Evolutionary conservation across 1,140 invertebrate genomes (phyloP), one percentile per base, ranked within the genome.

Genomic region (Sinella curviseta): DNA sequence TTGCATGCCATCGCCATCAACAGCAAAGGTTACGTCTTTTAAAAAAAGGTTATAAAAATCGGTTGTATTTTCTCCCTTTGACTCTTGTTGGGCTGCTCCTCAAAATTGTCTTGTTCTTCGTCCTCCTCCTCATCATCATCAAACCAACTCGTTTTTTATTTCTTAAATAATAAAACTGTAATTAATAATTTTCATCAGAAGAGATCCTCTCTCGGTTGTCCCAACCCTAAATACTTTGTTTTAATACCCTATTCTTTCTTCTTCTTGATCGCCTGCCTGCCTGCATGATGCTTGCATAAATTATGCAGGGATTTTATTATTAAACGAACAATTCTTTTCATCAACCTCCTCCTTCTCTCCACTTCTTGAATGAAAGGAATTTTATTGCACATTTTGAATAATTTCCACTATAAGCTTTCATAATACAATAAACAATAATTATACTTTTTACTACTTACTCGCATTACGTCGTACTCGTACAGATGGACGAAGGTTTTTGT

Each of bases 171-270:
- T 70, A 70, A 70, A 33, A 70, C 24, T 70, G 65, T 70, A 70
- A 70, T 70, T 70, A 70, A 70, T 70, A 70, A 33, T 31, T 2
- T 33, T 30, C 31, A 70, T 31, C 65, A 33, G 31, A n/a, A 17
- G n/a, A 70, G 26, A 12, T 65, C 57, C 24, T 20, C 20, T 48
- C 39, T 48, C 20, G 39, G n/a, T n/a, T 48, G 39, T 70, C 65
- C 65, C 65, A 70, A 70, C 65, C 65, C 65, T 31, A 70, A 70
- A n/a, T n/a, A n/a, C n/a, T n/a, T n/a, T n/a, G n/a, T n/a, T n/a
- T n/a, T n/a, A 70, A 31, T 31, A 70, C 65, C 65, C 31, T 30
- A 8, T 70, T 8, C 31, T 70, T 70, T 70, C 12, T 8, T 33
- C 20, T 31, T 3, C 24, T 8, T 60, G 14, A 4, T 60, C 55